These are phyloP conservation scores for Trichonephila clavata DNA, from an alignment of 1,140 invertebrate species.

Conservation along the genomic window DNA sequence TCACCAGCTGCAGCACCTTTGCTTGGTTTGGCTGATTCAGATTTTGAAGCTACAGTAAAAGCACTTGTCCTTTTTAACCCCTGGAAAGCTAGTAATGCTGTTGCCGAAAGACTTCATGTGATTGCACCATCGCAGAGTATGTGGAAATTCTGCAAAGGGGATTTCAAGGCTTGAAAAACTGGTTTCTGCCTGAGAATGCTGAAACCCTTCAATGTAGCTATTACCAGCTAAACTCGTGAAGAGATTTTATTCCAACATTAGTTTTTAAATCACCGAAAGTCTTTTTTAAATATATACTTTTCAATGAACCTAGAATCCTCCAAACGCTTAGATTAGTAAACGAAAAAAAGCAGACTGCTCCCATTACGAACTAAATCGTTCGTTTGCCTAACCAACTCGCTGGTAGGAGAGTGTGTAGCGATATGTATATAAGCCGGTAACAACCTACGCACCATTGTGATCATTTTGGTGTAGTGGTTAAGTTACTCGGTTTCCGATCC, in stretches of 20 bases:
- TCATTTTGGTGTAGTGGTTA: no score
- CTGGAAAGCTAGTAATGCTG: conserved; percentile 81
- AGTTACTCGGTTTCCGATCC: no score
- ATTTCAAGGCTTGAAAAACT: conserved; percentile 89
- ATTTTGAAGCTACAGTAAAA: conserved; percentile 13
- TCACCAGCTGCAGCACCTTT: conserved; percentile 79
- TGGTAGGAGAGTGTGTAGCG: no score
- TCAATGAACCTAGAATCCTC: background rate
- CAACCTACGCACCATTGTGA: no score
- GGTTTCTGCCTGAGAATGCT: conserved; percentile 92
- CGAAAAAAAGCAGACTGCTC: no score
- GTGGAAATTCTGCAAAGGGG: conserved; percentile 86
- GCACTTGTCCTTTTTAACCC: conserved; percentile 71
- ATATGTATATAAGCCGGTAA: no score
- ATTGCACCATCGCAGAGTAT: conserved; percentile 96
- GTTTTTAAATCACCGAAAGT: no score
- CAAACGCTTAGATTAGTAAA: background rate
- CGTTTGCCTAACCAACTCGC: no score
- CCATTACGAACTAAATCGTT: no score
- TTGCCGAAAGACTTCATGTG: conserved; percentile 93
- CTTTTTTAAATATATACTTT: conserved; percentile 83
- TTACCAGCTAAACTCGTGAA: conserved; percentile 89
- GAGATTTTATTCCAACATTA: no score
- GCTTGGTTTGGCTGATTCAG: conserved; percentile 1
- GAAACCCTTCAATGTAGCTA: conserved; percentile 94